Percentiles rank a stretch among this genome's conserved stretches.
Conservation (phyloP, 2,113 vertebrate species). For the Felis chaus region DNA sequence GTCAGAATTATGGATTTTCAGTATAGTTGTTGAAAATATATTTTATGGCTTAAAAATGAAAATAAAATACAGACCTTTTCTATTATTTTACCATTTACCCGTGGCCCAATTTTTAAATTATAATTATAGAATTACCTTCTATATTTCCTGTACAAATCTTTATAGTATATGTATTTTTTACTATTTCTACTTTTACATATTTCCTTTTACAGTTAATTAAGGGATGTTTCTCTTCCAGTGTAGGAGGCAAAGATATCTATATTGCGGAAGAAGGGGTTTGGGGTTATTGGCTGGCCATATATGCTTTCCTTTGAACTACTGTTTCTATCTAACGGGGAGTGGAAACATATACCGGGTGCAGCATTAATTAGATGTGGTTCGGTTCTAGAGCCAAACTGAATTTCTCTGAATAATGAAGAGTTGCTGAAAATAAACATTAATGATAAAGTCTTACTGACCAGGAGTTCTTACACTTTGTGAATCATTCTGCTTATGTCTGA, state of each 20-base stretch:
- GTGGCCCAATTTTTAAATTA: neutral
- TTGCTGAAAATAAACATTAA: constrained; percentile 19
- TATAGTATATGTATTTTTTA: neutral
- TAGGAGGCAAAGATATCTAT: neutral
- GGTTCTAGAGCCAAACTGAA: neutral
- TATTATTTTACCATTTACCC: neutral
- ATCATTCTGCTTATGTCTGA: neutral
- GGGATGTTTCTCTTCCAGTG: neutral
- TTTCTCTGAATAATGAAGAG: constrained; percentile 28
- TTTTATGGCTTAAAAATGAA: constrained; percentile 24
- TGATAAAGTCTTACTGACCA: neutral
- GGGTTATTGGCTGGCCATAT: neutral
- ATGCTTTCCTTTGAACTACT: neutral
- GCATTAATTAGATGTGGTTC: neutral
- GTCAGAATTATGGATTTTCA: neutral
- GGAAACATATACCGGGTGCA: neutral
- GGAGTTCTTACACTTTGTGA: neutral
- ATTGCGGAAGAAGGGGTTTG: neutral
- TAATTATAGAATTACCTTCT: neutral
- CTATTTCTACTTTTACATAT: neutral
- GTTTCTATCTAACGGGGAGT: neutral
- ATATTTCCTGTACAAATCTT: neutral
- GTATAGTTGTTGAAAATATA: neutral
- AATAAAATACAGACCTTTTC: neutral
- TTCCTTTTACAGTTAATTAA: constrained; percentile 24